Base-by-base conservation (phyloP, 2,113 vertebrate genomes). In the Perccottus glenii region DNA sequence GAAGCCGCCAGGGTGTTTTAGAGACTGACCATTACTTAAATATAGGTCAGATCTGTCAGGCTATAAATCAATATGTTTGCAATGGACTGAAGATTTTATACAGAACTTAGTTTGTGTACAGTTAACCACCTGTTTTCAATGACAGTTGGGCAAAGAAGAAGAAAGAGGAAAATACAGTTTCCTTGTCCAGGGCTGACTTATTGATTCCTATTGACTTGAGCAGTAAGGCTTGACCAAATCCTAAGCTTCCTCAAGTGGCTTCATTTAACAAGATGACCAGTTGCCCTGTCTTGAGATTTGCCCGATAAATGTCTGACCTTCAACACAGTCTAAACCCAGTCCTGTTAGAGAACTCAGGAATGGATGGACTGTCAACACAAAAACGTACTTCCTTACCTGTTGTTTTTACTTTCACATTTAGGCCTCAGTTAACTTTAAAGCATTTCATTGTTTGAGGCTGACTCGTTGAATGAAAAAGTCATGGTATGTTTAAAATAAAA, bases 41-140 rank as follows among this genome's bases (percentile, higher is more conserved):
- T 86, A 61, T 86, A 52, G 82, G 83, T 87, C 86, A 84, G 45
- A 64, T 45, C 16, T 32, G 57, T 70, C 71, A 81, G 58, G 12
- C 42, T 36, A 43, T 76, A 72, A 73, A 75, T 78, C n/a, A 47
- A 49, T n/a, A 14, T 35, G 35, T 6, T 47, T 64, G 42, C 11
- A 64, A 50, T 10, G 32, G 36, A 67, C 45, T 51, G 45, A 65
- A 62, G 53, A 42, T 59, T 76, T 2, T 50, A 63, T 49, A 19
- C 62, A 15, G 40, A n/a, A 52, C 2, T 52, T 33, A 33, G 35
- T n/a, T 2, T 3, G 3, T 27, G 3, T 27, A 27, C 19, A 27
- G 19, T 27, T 27, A 27, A 1, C 44, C 0, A 36, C 36, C 33
- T 19, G 50, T 14, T 33, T 32, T 14, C 49, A 36, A 19, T n/a